Conservation (phyloP, 2,888 invertebrate genomes). For the Erebia aethiops region DNA sequence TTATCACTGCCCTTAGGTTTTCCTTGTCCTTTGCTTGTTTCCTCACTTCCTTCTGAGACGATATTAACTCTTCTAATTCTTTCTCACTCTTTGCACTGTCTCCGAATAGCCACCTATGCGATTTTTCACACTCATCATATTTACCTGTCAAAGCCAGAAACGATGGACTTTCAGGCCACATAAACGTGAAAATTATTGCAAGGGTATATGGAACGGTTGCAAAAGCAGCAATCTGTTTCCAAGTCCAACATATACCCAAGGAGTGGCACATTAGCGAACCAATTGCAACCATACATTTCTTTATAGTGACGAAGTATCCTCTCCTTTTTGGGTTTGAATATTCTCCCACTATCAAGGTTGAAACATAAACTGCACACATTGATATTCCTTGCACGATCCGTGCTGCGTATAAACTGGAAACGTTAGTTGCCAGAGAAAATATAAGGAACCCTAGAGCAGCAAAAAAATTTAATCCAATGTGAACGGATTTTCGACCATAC, state of each 20-base stretch:
- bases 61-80: slow-evolving; percentile 48
- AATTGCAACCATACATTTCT: slow-evolving; percentile 44
- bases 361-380: slow-evolving; percentile 41
- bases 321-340: slow-evolving; percentile 50
- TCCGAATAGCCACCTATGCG: slow-evolving; percentile 52
- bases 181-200: slow-evolving; percentile 44
- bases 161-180: slow-evolving; percentile 58
- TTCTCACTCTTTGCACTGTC: slow-evolving; percentile 41
- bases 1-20: slow-evolving; percentile 31
- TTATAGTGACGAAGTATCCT: slow-evolving; percentile 51
- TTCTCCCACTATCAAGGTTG: slow-evolving; percentile 51
- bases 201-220: slow-evolving; percentile 37
- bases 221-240: slow-evolving; percentile 51
- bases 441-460: slow-evolving; percentile 49
- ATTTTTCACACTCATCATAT: slow-evolving; percentile 49
- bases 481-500: slow-evolving; percentile 49
- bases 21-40: slow-evolving; percentile 24
- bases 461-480: slow-evolving; percentile 40
- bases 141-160: slow-evolving; percentile 52
- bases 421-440: slow-evolving; percentile 45
- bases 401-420: slow-evolving; percentile 46
- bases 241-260: slow-evolving; percentile 46
- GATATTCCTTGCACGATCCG: slow-evolving; percentile 50
- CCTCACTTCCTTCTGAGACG: slow-evolving; percentile 41
- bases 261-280: slow-evolving; percentile 53